Base-by-base conservation (phyloP, 2,113 vertebrate species). In the Fulica atra region DNA sequence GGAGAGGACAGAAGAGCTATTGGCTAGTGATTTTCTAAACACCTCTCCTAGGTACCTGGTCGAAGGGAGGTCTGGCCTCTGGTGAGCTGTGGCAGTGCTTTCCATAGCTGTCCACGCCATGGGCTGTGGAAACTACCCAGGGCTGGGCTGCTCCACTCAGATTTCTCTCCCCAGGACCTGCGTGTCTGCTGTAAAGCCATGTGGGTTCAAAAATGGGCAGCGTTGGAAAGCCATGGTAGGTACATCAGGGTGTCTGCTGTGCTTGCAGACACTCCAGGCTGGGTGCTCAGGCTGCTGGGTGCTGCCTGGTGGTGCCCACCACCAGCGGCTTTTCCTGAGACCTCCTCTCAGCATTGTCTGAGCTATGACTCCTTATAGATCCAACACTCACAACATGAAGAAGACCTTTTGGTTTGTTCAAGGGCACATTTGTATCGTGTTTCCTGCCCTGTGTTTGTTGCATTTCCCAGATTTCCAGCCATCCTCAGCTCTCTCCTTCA, bases 331-430 rank as follows among this genome's bases (percentile, higher is more conserved):
- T 74, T 61, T 66, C 46, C 70, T 44, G 51, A 53, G 25, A 40
- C 25, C 11, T 87, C 15, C 11, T 21, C 16, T 72, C 72, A 73
- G 20, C 7, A 8, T 76, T 11, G 7, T 54, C n/a, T 36, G 48
- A 56, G 35, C 57, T 42, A 6, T n/a, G 78, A 72, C 40, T 81
- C 83, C 35, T 44, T 68, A 28, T 11, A 28, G 5, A 10, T 80
- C 38, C 14, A 1, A 48, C 42, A 60, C 24, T 16, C n/a, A 59
- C 0, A 2, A 29, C 5, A 24, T 0, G 0, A 76, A 46, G 31
- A 44, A 88, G 56, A 78, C 15, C 13, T n/a, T 28, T n/a, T 50
- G 21, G 8, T 10, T 0, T 63, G 9, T 70, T 50, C 7, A 8
- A 76, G 46, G 28, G 13, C 11, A 3, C 14, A 25, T 73, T 60